These are phyloP conservation scores for Venustaconcha ellipsiformis DNA, from an alignment of 1,140 invertebrate genomes.

Conservation along the genomic window DNA sequence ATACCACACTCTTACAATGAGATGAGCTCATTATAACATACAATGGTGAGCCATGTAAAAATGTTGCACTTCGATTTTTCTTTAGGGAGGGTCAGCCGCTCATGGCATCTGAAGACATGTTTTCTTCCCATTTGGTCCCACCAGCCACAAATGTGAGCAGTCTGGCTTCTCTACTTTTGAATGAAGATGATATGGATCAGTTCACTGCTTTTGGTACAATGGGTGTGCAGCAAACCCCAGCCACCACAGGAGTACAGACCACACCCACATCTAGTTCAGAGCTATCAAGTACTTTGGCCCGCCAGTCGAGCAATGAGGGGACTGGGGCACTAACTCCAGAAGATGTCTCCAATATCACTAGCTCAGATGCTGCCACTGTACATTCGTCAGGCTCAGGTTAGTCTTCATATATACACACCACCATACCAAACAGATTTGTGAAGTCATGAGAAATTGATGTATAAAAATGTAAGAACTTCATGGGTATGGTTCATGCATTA, in stretches of 20 bases:
- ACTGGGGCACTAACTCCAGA: conserved; percentile 50
- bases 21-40: too few relatives aligned
- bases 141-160: conserved; percentile 27
- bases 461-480: too few relatives aligned
- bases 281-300: not conserved
- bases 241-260: not conserved
- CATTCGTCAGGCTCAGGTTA: conserved; percentile 46
- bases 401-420: not conserved
- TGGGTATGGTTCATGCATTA: too few relatives aligned
- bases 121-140: too few relatives aligned
- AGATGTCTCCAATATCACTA: conserved; percentile 49
- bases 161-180: conserved; percentile 42
- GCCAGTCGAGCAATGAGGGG: conserved; percentile 7
- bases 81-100: too few relatives aligned
- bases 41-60: too few relatives aligned
- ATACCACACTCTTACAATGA: too few relatives aligned
- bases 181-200: conserved; percentile 26
- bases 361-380: conserved; percentile 53
- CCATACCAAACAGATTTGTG: too few relatives aligned
- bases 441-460: too few relatives aligned
- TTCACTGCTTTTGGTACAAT: not conserved
- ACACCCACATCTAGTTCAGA: conserved; percentile 3
- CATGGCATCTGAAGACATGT: too few relatives aligned
- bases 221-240: conserved; percentile 3
- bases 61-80: too few relatives aligned